Conservation (phyloP, 2,888 invertebrate genomes). For the Taphrorychus bicolor region DNA sequence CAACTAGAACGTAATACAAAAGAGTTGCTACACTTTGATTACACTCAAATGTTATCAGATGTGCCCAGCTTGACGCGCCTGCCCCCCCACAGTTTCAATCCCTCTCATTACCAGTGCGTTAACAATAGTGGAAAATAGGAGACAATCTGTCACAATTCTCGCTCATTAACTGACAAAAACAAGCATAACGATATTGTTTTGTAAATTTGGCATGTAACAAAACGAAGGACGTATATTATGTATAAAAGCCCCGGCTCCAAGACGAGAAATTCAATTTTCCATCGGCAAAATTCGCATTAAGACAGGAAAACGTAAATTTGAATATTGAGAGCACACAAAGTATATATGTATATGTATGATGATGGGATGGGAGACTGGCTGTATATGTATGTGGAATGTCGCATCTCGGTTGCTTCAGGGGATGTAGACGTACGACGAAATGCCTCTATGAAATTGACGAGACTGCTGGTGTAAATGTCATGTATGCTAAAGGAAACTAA, state of each 20-base stretch:
- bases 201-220: background rate
- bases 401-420: conserved; percentile 53
- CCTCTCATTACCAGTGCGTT: conserved; percentile 12
- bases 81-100: conserved; percentile 8
- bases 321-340: conserved; percentile 29
- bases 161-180: background rate
- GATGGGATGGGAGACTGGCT: conserved; percentile 14
- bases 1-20: no score
- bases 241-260: conserved; percentile 3
- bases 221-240: background rate
- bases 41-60: conserved; percentile 11
- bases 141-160: conserved; percentile 28
- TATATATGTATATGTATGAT: conserved; percentile 15
- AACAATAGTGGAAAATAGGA: conserved; percentile 30
- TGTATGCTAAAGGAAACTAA: conserved; percentile 11
- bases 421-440: conserved; percentile 52
- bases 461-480: conserved; percentile 19
- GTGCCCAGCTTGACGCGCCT: conserved; percentile 9
- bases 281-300: conserved; percentile 34
- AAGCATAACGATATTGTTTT: background rate
- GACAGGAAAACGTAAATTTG: conserved; percentile 34
- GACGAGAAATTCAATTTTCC: conserved; percentile 22
- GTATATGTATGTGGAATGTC: conserved; percentile 41
- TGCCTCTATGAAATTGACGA: conserved; percentile 29
- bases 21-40: conserved; percentile 5